Evolutionary conservation across 2,888 invertebrate genomes (phyloP).

Genomic region (Phytoseiulus persimilis): DNA sequence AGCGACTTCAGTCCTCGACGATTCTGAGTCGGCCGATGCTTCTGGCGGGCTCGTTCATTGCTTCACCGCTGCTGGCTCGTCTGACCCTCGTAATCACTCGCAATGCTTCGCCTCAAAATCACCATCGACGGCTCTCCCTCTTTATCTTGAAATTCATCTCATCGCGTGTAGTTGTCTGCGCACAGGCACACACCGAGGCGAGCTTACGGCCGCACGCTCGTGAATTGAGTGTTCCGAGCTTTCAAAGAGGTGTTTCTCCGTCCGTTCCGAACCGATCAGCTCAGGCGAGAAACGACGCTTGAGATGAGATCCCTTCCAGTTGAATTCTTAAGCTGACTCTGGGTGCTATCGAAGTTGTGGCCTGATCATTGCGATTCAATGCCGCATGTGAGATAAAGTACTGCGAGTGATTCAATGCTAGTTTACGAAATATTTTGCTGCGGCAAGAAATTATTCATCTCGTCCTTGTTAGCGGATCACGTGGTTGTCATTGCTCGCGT

Average conservation of each 20-base stretch:
- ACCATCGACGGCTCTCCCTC: neutral
- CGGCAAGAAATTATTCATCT: no score
- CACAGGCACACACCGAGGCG: neutral
- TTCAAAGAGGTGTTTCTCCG: neutral
- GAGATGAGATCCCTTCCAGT: no score
- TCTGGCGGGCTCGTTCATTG: neutral
- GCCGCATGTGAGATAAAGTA: no score
- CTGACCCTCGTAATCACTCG: neutral
- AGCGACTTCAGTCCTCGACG: neutral
- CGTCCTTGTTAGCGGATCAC: no score
- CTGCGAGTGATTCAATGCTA: no score
- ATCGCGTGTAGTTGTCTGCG: neutral
- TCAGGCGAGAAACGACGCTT: neutral
- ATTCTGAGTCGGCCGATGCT: neutral
- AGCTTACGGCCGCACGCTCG: neutral
- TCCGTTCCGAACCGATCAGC: neutral
- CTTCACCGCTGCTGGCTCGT: neutral
- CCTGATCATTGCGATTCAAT: no score
- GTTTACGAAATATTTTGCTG: no score
- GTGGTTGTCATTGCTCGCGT: no score
- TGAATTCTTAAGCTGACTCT: no score
- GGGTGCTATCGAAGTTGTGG: no score
- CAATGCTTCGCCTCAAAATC: slow-evolving; percentile 5
- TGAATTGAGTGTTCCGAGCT: neutral
- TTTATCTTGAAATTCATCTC: slow-evolving; percentile 5